Evolutionary conservation across 2,113 vertebrate genomes (phyloP), one percentile per base, ranked within the genome.

Genomic region (Corythornis cristatus): DNA sequence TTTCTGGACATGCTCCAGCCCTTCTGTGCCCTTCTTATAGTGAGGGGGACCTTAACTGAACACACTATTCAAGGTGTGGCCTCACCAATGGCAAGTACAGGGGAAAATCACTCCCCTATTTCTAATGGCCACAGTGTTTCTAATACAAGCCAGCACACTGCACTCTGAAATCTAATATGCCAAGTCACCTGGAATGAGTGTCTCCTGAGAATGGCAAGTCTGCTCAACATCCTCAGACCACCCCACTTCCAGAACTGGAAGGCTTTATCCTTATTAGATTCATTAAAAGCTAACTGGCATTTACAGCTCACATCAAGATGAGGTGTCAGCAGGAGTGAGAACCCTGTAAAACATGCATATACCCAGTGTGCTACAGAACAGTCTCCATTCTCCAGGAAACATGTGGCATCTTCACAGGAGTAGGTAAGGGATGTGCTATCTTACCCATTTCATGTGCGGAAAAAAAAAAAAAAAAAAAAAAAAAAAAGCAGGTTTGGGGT

Each of bases 101-200:
- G 48, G 6, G 22, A 50, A 5, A 11, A 50, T 50, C 48, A 50
- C 48, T 22, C 13, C 48, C 22, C 11, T 50, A 23, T 22, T 23
- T 12, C 48, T 13, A 22, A 21, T 50, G 48, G 48, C 48, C 48
- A 50, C 48, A 23, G 22, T 22, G 23, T 50, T 50, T 50, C 48
- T 50, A 50, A 50, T 50, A 50, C 48, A 50, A 50, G 22, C 48
- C 48, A 50, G 22, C 21, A 23, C 35, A 17, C 40, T 1, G 9
- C 64, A 31, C 35, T 94, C 90, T 93, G 89, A 92, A 92, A 95
- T 73, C 81, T 61, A 81, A 94, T 91, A 93, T 20, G 81, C 76
- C 76, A 80, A 86, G 76, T 91, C 86, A 95, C 72, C 95, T 94
- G 77, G 90, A 96, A 96, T 88, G 75, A 95, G 53, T 37, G 72